These are phyloP conservation scores for Chromoteleia sp. DNA, from an alignment of 2,888 invertebrate species.

Conservation along the genomic window DNA sequence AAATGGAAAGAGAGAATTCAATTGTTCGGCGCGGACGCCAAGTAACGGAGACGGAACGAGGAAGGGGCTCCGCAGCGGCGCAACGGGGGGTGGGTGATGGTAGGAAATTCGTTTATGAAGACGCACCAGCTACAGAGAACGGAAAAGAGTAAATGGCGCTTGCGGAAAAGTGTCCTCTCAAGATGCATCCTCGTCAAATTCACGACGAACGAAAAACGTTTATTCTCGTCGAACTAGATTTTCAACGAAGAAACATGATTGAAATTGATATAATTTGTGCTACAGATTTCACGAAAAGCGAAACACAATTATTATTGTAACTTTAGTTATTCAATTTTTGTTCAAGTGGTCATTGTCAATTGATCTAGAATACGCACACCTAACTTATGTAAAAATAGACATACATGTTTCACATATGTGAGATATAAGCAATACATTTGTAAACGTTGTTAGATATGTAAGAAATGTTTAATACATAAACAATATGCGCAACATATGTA, in stretches of 20 bases:
- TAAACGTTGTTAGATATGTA: too few relatives aligned
- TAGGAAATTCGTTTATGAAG: slow-evolving; percentile 84
- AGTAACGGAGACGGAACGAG: slow-evolving; percentile 70
- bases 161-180: slow-evolving; percentile 72
- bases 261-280: not conserved
- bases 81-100: slow-evolving; percentile 71
- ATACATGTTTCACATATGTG: too few relatives aligned
- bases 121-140: slow-evolving; percentile 79
- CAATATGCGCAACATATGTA: too few relatives aligned
- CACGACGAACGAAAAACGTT: slow-evolving; percentile 40
- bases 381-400: too few relatives aligned
- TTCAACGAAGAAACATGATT: slow-evolving; percentile 2
- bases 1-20: slow-evolving; percentile 85
- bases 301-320: not conserved
- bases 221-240: slow-evolving; percentile 19
- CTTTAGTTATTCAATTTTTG: too few relatives aligned
- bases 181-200: slow-evolving; percentile 70
- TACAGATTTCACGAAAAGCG: not conserved
- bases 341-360: too few relatives aligned
- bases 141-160: slow-evolving; percentile 71
- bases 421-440: too few relatives aligned
- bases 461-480: too few relatives aligned
- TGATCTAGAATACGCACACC: too few relatives aligned
- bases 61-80: slow-evolving; percentile 38
- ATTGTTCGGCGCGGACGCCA: slow-evolving; percentile 81